These are phyloP conservation scores for Andrena praecox DNA, from an alignment of 2,888 invertebrate species.

Conservation along the genomic window DNA sequence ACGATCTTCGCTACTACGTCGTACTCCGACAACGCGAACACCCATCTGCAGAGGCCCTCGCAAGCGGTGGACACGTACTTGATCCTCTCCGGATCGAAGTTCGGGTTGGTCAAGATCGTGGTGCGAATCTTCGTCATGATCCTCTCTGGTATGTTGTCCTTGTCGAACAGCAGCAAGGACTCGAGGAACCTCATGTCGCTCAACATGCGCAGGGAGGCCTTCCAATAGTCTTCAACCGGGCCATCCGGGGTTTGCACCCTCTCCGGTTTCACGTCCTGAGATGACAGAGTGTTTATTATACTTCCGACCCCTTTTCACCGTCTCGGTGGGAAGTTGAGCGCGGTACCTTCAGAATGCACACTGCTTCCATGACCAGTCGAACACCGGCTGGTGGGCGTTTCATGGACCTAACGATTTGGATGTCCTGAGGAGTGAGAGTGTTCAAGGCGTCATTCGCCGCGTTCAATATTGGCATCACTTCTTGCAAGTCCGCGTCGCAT, in stretches of 20 bases:
- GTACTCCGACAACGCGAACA: conserved; percentile 97
- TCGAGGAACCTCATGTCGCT: conserved; percentile 97
- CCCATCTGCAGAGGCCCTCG: conserved; percentile 97
- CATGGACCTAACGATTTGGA: conserved; percentile 98
- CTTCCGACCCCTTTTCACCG: too few species aligned
- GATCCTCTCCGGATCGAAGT: conserved; percentile 96
- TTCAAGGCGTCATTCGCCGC: conserved; percentile 94
- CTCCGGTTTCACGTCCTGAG: conserved; percentile 94
- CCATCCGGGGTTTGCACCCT: conserved; percentile 91
- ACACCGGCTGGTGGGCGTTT: conserved; percentile 97
- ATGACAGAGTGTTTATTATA: background rate
- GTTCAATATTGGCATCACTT: conserved; percentile 96
- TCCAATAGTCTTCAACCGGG: conserved; percentile 97
- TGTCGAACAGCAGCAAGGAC: conserved; percentile 93
- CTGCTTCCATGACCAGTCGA: conserved; percentile 97
- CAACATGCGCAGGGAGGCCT: conserved; percentile 93
- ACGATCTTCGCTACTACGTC: conserved; percentile 96
- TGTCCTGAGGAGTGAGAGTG: conserved; percentile 96
- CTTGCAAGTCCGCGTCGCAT: conserved; percentile 95
- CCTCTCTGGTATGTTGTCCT: conserved; percentile 95
- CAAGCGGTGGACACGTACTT: conserved; percentile 94
- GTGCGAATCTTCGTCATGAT: conserved; percentile 94
- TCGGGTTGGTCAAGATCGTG: conserved; percentile 93
- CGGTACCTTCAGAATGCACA: conserved; percentile 94
- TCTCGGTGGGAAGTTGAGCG: background rate